Conservation (phyloP, 2,888 invertebrate species). For the Furcula furcula region DNA sequence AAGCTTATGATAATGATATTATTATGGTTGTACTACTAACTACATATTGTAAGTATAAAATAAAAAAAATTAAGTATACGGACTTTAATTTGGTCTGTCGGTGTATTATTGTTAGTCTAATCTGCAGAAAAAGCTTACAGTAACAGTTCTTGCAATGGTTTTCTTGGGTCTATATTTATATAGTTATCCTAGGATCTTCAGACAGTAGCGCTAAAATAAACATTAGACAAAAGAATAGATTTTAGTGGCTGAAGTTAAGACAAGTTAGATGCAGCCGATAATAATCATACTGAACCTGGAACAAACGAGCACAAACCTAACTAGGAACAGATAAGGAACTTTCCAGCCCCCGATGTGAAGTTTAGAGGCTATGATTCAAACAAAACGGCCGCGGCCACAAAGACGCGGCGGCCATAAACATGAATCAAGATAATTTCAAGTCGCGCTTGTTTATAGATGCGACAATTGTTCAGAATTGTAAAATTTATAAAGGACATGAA, state of each 20-base stretch:
- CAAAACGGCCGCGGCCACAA: slow-evolving; percentile 2
- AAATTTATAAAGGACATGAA: slow-evolving; percentile 1
- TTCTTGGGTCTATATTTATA: too few species aligned
- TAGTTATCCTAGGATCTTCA: too few species aligned
- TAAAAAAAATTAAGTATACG: too few species aligned
- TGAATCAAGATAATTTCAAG: slow-evolving; percentile 3
- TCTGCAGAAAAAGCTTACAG: too few species aligned
- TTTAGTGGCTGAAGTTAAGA: slow-evolving; percentile 1
- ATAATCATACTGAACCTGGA: slow-evolving; percentile 1
- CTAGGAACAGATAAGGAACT: slow-evolving; percentile 2
- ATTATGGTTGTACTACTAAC: too few species aligned
- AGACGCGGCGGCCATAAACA: slow-evolving; percentile 1
- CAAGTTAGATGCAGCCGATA: slow-evolving; percentile 2
- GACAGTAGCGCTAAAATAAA: neutral
- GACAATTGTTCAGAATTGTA: neutral
- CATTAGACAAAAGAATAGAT: neutral
- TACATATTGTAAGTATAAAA: too few species aligned
- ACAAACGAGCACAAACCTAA: slow-evolving; percentile 1
- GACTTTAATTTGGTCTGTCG: too few species aligned
- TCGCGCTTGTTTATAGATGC: neutral
- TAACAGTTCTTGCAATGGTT: too few species aligned
- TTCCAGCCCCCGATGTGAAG: neutral
- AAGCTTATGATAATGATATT: too few species aligned
- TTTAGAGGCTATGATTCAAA: slow-evolving; percentile 3
- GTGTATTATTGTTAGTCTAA: too few species aligned